Percentiles rank a stretch among this genome's conserved stretches.
These are phyloP conservation scores for Acleris cristana DNA, from an alignment of 2,888 invertebrate genomes.

Conservation along the genomic window DNA sequence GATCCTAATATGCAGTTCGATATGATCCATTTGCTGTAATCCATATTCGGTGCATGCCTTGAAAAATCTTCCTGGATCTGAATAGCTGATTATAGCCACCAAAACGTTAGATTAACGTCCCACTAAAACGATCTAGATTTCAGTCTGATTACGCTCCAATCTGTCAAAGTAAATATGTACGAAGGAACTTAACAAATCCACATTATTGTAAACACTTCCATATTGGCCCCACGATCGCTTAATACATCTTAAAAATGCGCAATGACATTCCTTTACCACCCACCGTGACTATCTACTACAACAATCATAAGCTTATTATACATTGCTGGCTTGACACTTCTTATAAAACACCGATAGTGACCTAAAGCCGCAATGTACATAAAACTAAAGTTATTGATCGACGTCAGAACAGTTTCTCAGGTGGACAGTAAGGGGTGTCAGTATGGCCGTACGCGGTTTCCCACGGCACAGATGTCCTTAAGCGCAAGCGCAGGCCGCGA, in stretches of 20 bases:
- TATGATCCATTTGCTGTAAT: too few relatives aligned
- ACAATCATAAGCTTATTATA: neutral
- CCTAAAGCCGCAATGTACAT: conserved; percentile 8
- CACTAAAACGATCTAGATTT: neutral
- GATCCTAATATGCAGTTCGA: too few relatives aligned
- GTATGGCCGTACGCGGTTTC: conserved; percentile 58
- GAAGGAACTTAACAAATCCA: conserved; percentile 49
- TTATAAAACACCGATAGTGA: neutral
- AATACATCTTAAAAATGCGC: conserved; percentile 62
- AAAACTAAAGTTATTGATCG: neutral
- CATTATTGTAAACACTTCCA: conserved; percentile 59
- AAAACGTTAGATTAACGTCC: neutral
- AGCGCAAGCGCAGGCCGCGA: conserved; percentile 48
- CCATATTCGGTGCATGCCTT: too few relatives aligned
- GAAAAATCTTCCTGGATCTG: neutral
- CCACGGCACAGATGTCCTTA: conserved; percentile 79
- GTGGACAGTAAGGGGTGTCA: conserved; percentile 22
- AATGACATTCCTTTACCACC: conserved; percentile 58
- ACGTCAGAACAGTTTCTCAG: neutral
- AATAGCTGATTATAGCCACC: neutral
- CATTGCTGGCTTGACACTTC: conserved; percentile 10
- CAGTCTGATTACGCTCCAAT: conserved; percentile 12
- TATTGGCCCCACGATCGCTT: conserved; percentile 51
- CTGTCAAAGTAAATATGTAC: conserved; percentile 22
- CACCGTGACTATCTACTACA: conserved; percentile 9